Evolutionary conservation across 2,888 invertebrate species (phyloP), one percentile per base, ranked within the genome.

Genomic region (Cryptocephalus moraei): DNA sequence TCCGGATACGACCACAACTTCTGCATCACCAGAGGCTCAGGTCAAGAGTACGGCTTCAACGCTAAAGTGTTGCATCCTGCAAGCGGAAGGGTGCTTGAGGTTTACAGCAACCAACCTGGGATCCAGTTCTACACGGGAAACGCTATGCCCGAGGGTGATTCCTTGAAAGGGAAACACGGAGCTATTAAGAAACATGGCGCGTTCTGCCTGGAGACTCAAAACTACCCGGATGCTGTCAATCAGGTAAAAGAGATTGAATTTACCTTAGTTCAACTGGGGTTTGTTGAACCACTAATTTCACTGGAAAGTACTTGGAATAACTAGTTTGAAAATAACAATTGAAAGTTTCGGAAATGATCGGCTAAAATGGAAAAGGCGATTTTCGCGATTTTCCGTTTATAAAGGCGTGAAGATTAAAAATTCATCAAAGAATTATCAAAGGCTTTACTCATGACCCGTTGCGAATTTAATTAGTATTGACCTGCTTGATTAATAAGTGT

Each of bases 121-220:
- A 77, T 94, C 46, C 93, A 94, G 67, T 84, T 95, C 61, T 94
- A 95, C 65, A 93, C 93, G 0, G 79, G 83, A 0, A 90, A 91
- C 65, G 75, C 71, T 49, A 70, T 91, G 39, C 89, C 90, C 0
- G 78, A 82, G 49, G 52, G 64, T 49, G 39, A 49, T 9, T 49
- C 49, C 8, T 47, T 58, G 9, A 50, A 49, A 33, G 62, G 62
- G 9, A 62, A 62, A 50, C 58, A 55, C 22, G 55, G 52, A 1
- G 54, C 54, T 9, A 61, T 61, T 47, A 56, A 56, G 31, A 63
- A 63, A 50, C 64, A 64, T 58, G 84, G 85, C 1, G 88, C 86
- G 4, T 82, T 94, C 62, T 92, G 91, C 64, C 70, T 94, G 44
- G 92, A 93, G 74, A 88, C 94, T 0, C 94, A 95, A 71, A 89